phyloP scores from a whole-genome alignment of 1,140 invertebrate species.

The Diabrotica virgifera region DNA sequence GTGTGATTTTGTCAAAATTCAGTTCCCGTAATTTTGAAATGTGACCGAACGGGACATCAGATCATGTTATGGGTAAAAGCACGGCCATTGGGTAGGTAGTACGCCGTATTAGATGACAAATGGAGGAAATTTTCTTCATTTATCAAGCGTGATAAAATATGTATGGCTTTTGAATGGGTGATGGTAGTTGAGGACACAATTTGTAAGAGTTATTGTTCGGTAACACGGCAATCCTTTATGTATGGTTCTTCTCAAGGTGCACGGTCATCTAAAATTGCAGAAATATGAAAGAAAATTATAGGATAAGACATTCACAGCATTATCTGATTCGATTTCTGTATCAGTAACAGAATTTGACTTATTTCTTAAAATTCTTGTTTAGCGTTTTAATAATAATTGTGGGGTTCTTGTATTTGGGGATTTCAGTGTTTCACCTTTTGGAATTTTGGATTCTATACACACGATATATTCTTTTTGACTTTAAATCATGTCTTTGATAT shows the following conservation, averaged over 20 bases:
- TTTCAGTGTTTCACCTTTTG: too few species aligned
- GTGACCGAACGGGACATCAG: conserved; percentile 20
- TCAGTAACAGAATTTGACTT: too few species aligned
- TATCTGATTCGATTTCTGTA: too few species aligned
- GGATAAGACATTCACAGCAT: too few species aligned
- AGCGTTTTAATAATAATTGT: too few species aligned
- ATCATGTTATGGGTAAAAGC: conserved; percentile 3
- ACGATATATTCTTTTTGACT: too few species aligned
- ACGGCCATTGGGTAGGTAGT: not conserved
- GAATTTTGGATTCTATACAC: too few species aligned
- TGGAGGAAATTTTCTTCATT: conserved; percentile 1
- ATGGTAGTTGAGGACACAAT: not conserved
- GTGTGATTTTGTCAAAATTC: conserved; percentile 30
- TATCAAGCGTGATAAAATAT: conserved; percentile 1
- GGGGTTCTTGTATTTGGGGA: too few species aligned
- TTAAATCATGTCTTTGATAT: too few species aligned
- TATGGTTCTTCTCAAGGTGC: not conserved
- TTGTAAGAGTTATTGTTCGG: conserved; percentile 1
- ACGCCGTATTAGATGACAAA: not conserved
- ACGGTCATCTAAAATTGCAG: too few species aligned
- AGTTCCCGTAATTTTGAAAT: conserved; percentile 18
- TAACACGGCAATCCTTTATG: not conserved
- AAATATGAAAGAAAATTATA: too few species aligned
- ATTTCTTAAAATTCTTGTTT: too few species aligned
- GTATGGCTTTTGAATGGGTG: not conserved